Conservation (phyloP, 2,113 vertebrate genomes). For the Jaculus jaculus region DNA sequence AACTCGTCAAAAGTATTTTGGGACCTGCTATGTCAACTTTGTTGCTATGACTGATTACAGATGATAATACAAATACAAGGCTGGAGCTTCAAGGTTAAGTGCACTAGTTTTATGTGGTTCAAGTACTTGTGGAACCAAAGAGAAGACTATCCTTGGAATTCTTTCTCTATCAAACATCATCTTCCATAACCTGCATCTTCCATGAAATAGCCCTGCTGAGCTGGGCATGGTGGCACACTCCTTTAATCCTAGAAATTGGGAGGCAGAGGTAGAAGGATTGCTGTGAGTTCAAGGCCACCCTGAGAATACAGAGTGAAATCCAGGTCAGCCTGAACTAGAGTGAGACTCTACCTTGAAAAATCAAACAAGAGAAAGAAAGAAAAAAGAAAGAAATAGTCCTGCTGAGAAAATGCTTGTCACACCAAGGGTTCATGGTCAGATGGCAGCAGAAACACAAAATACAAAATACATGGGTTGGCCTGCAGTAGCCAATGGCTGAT, state of each 20-base stretch:
- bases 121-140: constrained; percentile 39
- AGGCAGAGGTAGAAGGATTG: too few relatives aligned
- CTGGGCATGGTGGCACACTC: too few relatives aligned
- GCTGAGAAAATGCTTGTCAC: constrained; percentile 11
- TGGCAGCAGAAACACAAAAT: neutral
- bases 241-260: too few relatives aligned
- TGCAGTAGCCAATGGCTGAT: neutral
- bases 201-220: neutral
- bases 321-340: too few relatives aligned
- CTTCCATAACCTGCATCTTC: neutral
- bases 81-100: constrained; percentile 59
- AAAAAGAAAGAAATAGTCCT: constrained; percentile 33
- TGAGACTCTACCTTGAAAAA: too few relatives aligned
- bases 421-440: neutral
- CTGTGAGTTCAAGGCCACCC: too few relatives aligned
- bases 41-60: constrained; percentile 26
- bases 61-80: neutral
- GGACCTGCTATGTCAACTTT: constrained; percentile 36
- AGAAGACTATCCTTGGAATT: constrained; percentile 45
- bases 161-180: neutral
- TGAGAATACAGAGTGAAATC: too few relatives aligned
- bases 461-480: neutral
- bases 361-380: too few relatives aligned
- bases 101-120: constrained; percentile 30
- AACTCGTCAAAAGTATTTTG: neutral